Evolutionary conservation across 2,888 invertebrate species (phyloP).

Genomic region (Ligdia adustata): DNA sequence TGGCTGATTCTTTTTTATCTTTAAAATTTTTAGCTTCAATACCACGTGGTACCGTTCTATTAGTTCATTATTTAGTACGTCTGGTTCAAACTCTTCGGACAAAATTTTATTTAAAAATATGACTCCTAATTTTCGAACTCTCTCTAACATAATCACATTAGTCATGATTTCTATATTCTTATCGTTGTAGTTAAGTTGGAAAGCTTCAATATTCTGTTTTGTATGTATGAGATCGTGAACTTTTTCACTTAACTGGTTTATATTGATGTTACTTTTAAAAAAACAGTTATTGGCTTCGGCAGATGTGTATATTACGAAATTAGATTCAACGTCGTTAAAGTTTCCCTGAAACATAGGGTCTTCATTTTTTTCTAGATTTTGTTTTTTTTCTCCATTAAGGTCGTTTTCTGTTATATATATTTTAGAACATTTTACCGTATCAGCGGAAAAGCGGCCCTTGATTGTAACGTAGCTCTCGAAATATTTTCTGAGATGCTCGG

Average conservation of each 20-base stretch:
- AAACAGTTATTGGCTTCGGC: constrained; percentile 42
- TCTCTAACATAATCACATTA: constrained; percentile 38
- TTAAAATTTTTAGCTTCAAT: constrained; percentile 42
- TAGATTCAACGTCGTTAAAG: constrained; percentile 40
- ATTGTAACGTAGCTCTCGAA: constrained; percentile 49
- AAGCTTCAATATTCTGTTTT: constrained; percentile 28
- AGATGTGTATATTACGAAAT: constrained; percentile 48
- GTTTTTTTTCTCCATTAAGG: too few relatives aligned
- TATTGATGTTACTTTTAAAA: constrained; percentile 27
- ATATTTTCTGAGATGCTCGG: constrained; percentile 45
- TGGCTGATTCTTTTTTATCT: constrained; percentile 19
- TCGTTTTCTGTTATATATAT: too few relatives aligned
- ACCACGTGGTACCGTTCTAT: constrained; percentile 48
- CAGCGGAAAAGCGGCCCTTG: constrained; percentile 39
- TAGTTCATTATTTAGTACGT: constrained; percentile 41
- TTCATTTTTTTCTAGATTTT: too few relatives aligned
- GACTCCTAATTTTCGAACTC: constrained; percentile 39
- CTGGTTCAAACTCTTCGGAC: constrained; percentile 34
- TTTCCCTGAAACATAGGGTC: constrained; percentile 45
- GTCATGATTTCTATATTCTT: constrained; percentile 38
- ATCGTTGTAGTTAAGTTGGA: constrained; percentile 42
- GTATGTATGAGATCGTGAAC: constrained; percentile 42
- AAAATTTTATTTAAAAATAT: constrained; percentile 42
- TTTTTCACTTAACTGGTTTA: constrained; percentile 31
- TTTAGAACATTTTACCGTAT: too few relatives aligned